These are phyloP conservation scores for Cosmopolites sordidus DNA, from an alignment of 2,888 invertebrate genomes.

Conservation along the genomic window DNA sequence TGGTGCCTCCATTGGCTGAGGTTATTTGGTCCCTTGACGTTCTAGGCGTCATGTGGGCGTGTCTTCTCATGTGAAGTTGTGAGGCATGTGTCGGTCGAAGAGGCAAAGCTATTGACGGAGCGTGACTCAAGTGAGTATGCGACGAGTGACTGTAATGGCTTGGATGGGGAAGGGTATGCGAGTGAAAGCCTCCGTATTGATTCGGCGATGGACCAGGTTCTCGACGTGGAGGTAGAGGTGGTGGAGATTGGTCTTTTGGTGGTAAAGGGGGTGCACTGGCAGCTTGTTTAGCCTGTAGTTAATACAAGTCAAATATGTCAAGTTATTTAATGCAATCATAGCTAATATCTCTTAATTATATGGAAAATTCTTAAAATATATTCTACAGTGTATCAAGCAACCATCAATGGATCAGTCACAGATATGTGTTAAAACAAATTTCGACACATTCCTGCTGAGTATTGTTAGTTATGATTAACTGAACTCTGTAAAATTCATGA, in stretches of 20 bases:
- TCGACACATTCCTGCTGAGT: too few relatives aligned
- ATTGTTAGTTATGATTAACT: too few relatives aligned
- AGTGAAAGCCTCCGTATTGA: conserved; percentile 27
- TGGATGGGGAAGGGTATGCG: conserved; percentile 29
- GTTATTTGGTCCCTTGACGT: conserved; percentile 2
- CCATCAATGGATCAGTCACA: too few relatives aligned
- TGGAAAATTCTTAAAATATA: too few relatives aligned
- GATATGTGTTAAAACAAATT: too few relatives aligned
- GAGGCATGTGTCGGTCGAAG: conserved; percentile 54
- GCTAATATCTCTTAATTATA: too few relatives aligned
- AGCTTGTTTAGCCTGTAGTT: conserved; percentile 60
- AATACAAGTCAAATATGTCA: too few relatives aligned
- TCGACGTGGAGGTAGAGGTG: conserved; percentile 45
- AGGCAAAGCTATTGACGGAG: conserved; percentile 41
- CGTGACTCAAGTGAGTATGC: conserved; percentile 4
- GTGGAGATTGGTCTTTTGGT: conserved; percentile 60
- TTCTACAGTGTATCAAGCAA: too few relatives aligned
- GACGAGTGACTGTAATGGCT: conserved; percentile 17
- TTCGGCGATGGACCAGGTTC: conserved; percentile 43
- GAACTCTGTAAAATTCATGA: too few relatives aligned
- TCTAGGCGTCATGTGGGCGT: conserved; percentile 47
- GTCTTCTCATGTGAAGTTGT: conserved; percentile 55
- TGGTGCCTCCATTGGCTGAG: conserved; percentile 40
- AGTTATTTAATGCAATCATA: too few relatives aligned
- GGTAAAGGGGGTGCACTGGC: conserved; percentile 67